Base-by-base conservation (phyloP, 2,888 invertebrate genomes). In the Bedellia somnulentella region DNA sequence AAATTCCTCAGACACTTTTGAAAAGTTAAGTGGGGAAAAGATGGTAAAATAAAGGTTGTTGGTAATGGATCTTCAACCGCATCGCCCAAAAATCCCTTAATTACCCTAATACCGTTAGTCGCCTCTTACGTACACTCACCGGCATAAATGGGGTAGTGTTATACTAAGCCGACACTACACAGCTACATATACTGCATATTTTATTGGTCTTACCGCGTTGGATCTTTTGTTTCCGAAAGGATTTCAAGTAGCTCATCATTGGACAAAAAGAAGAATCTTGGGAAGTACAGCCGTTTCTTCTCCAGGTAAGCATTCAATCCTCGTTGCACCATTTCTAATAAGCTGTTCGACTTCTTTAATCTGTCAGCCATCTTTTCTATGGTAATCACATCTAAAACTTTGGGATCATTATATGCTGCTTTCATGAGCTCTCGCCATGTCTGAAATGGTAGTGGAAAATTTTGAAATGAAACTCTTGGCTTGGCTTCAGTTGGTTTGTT, bases 351-450 rank as follows among this genome's bases (percentile, higher is more conserved):
- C 35, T 85, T 81, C 30, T 80, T 81, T 26, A 96, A 77, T 30
- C 89, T 82, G 36, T 95, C 94, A 9, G 91, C 75, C 86, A 97
- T 92, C 63, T 95, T 94, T 34, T 95, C 93, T 35, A 94, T 92
- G 53, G 85, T 86, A 2, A 93, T 85, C 0, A 94, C 91, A 2
- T 82, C 79, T 55, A 97, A 80, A 0, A 95, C 95, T 46, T 85
- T 83, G 0, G 89, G 82, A 62, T 95, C 92, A 1, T 75, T 51
- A 23, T 70, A 79, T 0, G 87, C 89, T 2, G 84, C 82, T 53
- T 89, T 90, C 94, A 97, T 95, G 40, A 96, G 83, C 57, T 96
- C 94, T 40, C 89, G 83, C 94, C 96, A 97, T 55, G 90, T 94
- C 87, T 87, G 47, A 5, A 31, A 35, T 30, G 6, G 22, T 28